Percentiles rank a stretch among this genome's conserved stretches.
phyloP scores from a whole-genome alignment of 2,113 vertebrate species.

The Hirundichthys speculiger region DNA sequence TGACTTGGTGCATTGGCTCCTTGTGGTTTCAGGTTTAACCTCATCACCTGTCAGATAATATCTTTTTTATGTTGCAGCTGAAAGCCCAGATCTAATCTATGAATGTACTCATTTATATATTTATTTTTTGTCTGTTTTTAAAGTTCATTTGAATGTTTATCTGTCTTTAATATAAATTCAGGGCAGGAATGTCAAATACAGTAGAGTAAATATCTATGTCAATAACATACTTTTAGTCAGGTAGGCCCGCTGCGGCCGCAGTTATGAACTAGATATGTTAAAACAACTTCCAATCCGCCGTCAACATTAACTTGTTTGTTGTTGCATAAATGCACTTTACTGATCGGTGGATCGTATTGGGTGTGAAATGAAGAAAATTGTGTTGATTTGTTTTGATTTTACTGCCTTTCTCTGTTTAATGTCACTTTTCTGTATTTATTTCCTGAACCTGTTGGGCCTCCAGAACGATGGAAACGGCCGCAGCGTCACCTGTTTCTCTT shows the following conservation, averaged over 20 bases:
- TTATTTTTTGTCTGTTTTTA: slow-evolving; percentile 5
- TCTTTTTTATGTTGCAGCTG: slow-evolving; percentile 61
- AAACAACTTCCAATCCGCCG: slow-evolving; percentile 76
- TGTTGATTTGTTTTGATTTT: slow-evolving; percentile 49
- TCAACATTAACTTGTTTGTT: slow-evolving; percentile 79
- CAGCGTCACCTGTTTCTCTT: slow-evolving; percentile 70
- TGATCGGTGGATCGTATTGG: slow-evolving; percentile 77
- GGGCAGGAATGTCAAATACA: slow-evolving; percentile 80
- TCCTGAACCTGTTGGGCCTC: slow-evolving; percentile 56
- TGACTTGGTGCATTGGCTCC: slow-evolving; percentile 75
- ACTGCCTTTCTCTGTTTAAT: slow-evolving; percentile 59
- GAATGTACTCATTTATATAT: slow-evolving; percentile 77
- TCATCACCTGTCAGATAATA: slow-evolving; percentile 62
- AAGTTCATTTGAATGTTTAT: slow-evolving; percentile 69
- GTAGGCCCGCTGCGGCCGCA: slow-evolving; percentile 76
- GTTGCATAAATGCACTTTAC: slow-evolving; percentile 86
- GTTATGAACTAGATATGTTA: slow-evolving; percentile 74
- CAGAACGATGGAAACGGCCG: slow-evolving; percentile 70
- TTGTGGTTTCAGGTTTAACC: slow-evolving; percentile 74
- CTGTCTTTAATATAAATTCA: slow-evolving; percentile 76
- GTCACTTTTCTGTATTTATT: slow-evolving; percentile 60
- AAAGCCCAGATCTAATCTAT: slow-evolving; percentile 81
- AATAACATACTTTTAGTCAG: slow-evolving; percentile 79
- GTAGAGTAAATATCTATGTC: slow-evolving; percentile 79
- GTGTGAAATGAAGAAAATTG: slow-evolving; percentile 77